Evolutionary conservation across 2,888 invertebrate species (phyloP), one percentile per base, ranked within the genome.

Genomic region (Drosophila silvestris): DNA sequence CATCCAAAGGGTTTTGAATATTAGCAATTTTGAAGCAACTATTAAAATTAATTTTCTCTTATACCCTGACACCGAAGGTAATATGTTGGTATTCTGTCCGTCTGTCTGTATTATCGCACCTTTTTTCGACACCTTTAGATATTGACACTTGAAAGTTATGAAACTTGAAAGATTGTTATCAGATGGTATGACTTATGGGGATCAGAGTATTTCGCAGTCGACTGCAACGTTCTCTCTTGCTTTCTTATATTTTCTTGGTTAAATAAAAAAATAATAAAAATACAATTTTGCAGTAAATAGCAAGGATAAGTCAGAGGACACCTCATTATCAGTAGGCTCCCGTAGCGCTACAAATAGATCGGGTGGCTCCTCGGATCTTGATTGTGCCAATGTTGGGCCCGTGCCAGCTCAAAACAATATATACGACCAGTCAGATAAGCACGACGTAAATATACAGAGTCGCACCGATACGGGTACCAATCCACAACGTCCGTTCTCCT

Each of bases 401-500:
- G 59, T 74, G n/a, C 75, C 78, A 0, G 28, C 4, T 2, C 70
- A 82, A n/a, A 87, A 79, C 39, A 0, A 32, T 0, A 19, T 5
- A 0, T 72, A n/a, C 33, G 30, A 2, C 0, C 62, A 83, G 62
- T 74, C 78, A 2, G 83, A 79, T 28, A 72, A 81, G 1, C 79
- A 69, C 5, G 79, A 88, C 67, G 56, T 77, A 0, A 35, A 28
- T 22, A 22, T 61, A 5, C 83, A 89, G 54, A 83, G 85, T 1
- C 74, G 75, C 19, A 51, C 50, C 9, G 81, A 83, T 16, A 19
- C 60, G 0, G 79, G 65, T n/a, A 77, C 69, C n/a, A 85, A 69
- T 80, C 60, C 88, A 0, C 65, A 83, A 1, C 78, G 70, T 62
- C 74, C 81, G 0, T 33, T 78, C 64, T 87, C 90, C 0, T 66